Base-by-base conservation (phyloP, 1,140 invertebrate species). In the Drosophila leontia region DNA sequence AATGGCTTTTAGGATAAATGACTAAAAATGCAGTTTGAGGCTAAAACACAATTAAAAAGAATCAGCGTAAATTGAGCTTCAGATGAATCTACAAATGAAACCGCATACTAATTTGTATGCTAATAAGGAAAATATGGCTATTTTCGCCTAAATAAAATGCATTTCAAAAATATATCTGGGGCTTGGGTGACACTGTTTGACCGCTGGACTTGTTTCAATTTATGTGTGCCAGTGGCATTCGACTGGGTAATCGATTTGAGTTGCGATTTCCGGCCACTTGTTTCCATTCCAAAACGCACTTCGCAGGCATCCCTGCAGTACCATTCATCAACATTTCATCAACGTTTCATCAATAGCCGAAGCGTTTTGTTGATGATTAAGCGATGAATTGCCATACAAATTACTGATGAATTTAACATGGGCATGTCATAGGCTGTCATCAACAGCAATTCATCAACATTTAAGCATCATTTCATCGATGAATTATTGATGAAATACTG, bases 161-260 rank as follows among this genome's bases (percentile, higher is more conserved):
- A 44, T 67, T 67, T 17, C 9, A 37, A 3, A 5, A 32, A 62
- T 39, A 34, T 12, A 50, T 50, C 11, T 37, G 8, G 7, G 35
- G 19, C n/a, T 7, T 6, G 37, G 56, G n/a, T 19, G 60, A 13
- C 15, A 19, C 17, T 44, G n/a, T 26, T 26, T 35, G 45, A 35
- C 59, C 65, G n/a, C 67, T 42, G 67, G 39, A 55, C 37, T 50
- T n/a, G 44, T 71, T 35, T 50, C 68, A 74, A 51, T 59, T 71
- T 57, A 58, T 71, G 35, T 57, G 65, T 58, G 69, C 45, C 65
- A 29, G 29, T 34, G 53, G 69, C 69, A 41, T 29, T 61, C 35
- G 68, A 9, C 68, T 51, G 68, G 53, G 70, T 72, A 74, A 74
- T 74, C 68, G 68, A 74, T 74, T 72, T 74, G 41, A 51, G 68